phyloP scores from a whole-genome alignment of 2,888 invertebrate species.

The Nomada ferruginata region DNA sequence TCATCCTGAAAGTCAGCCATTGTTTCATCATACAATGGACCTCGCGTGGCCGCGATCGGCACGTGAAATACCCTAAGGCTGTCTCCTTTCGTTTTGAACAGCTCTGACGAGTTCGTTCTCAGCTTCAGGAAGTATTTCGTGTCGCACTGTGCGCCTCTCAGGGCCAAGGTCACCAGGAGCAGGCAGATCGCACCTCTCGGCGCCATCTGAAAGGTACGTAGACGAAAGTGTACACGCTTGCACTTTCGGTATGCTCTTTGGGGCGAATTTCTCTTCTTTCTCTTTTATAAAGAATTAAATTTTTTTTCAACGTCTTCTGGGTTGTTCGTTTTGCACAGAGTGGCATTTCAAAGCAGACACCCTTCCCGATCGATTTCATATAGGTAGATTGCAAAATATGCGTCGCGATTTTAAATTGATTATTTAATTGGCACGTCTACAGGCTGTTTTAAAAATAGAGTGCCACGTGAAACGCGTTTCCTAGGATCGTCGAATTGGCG shows the following conservation, averaged over 20 bases:
- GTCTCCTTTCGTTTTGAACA: conserved; percentile 67
- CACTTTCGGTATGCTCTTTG: not conserved
- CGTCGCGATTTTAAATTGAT: too few species aligned
- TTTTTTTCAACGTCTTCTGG: not conserved
- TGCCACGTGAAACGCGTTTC: too few species aligned
- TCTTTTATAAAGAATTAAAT: not conserved
- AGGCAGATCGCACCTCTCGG: conserved; percentile 69
- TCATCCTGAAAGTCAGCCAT: conserved; percentile 79
- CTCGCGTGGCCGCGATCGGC: conserved; percentile 65
- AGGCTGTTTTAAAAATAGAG: too few species aligned
- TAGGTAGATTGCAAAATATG: too few species aligned
- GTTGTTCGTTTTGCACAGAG: too few species aligned
- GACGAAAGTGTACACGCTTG: conserved; percentile 8
- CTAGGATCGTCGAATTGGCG: not conserved
- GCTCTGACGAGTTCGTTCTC: conserved; percentile 67
- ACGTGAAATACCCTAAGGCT: conserved; percentile 56
- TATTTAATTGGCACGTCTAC: too few species aligned
- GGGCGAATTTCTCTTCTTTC: not conserved
- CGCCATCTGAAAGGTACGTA: conserved; percentile 76
- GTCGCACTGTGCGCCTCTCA: conserved; percentile 47
- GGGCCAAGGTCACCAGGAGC: conserved; percentile 68
- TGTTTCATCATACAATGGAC: conserved; percentile 82
- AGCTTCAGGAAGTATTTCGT: conserved; percentile 74
- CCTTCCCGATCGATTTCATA: too few species aligned
- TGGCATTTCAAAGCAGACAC: too few species aligned